phyloP scores from a whole-genome alignment of 2,888 invertebrate genomes.

The Nomada fabriciana region DNA sequence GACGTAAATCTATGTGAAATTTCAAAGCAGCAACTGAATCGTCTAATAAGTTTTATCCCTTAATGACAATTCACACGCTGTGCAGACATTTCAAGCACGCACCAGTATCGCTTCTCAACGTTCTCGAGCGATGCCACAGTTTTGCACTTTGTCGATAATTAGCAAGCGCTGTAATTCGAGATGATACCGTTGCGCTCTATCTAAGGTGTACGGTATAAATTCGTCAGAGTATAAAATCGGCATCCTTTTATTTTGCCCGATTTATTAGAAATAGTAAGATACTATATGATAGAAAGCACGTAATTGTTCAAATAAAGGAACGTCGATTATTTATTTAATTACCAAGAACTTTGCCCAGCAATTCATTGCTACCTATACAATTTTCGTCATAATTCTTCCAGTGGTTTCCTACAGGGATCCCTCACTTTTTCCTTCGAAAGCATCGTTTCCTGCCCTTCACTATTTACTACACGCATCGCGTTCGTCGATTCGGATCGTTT shows the following conservation, averaged over 20 bases:
- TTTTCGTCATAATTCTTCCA: not conserved
- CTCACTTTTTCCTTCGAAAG: slow-evolving; percentile 4
- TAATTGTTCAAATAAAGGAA: not conserved
- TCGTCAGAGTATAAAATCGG: not conserved
- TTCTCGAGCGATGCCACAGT: slow-evolving; percentile 29
- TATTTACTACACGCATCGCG: slow-evolving; percentile 2
- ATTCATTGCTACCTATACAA: not conserved
- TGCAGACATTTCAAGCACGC: not conserved
- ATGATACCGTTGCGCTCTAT: not conserved
- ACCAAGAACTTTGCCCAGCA: too few species aligned
- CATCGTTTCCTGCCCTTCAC: not conserved
- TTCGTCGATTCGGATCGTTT: slow-evolving; percentile 20
- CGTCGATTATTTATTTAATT: too few species aligned
- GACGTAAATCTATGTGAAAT: not conserved
- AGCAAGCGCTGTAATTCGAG: slow-evolving; percentile 17
- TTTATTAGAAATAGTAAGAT: not conserved
- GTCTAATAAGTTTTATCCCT: not conserved
- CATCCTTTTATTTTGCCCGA: not conserved
- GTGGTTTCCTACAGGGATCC: not conserved
- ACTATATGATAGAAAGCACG: not conserved
- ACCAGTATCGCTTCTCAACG: slow-evolving; percentile 1
- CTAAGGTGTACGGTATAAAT: not conserved
- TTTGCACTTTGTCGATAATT: slow-evolving; percentile 42
- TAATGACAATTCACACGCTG: slow-evolving; percentile 4
- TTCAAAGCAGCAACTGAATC: not conserved